A percentile compares a stretch with the other conserved stretches of the same genome.
Conservation (phyloP, 2,113 vertebrate genomes). For the Osmerus mordax region DNA sequence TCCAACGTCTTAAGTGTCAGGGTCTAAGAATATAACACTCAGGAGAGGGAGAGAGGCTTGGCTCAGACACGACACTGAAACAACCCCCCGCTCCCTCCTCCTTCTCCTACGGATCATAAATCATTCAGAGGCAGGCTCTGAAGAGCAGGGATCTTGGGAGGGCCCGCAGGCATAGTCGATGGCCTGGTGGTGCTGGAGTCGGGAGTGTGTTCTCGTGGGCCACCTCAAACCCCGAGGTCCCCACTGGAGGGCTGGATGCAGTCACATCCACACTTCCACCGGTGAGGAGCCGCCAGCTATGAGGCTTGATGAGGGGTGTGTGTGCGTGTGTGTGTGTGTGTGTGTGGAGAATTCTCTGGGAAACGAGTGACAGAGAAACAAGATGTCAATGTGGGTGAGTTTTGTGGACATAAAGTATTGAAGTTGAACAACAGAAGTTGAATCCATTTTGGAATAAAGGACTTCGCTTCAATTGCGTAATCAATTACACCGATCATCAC, state of each 20-base stretch:
- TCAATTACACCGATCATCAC: not conserved
- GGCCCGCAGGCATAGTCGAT: not conserved
- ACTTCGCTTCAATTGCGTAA: slow-evolving; percentile 47
- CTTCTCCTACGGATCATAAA: slow-evolving; percentile 48
- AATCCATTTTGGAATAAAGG: slow-evolving; percentile 43
- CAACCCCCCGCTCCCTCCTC: slow-evolving; percentile 34
- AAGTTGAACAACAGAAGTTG: slow-evolving; percentile 48
- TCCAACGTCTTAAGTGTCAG: slow-evolving; percentile 23
- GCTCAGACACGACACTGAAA: slow-evolving; percentile 51
- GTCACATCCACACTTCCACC: slow-evolving; percentile 52
- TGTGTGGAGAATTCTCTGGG: not conserved
- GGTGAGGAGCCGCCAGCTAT: slow-evolving; percentile 49
- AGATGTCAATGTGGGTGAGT: slow-evolving; percentile 24
- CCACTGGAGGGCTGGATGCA: slow-evolving; percentile 33
- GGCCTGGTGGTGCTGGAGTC: not conserved
- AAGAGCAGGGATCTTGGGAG: slow-evolving; percentile 9
- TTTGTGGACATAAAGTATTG: slow-evolving; percentile 45
- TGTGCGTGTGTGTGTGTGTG: too few relatives aligned
- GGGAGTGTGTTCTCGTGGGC: slow-evolving; percentile 7
- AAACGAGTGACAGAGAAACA: not conserved
- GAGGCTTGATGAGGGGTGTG: slow-evolving; percentile 35
- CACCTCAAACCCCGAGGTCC: not conserved
- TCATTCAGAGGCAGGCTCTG: slow-evolving; percentile 58
- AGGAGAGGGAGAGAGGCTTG: slow-evolving; percentile 24
- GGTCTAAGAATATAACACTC: slow-evolving; percentile 48